Evolutionary conservation across 2,797 vertebrate species (phyloP).

Genomic region (Vespertilio murinus): DNA sequence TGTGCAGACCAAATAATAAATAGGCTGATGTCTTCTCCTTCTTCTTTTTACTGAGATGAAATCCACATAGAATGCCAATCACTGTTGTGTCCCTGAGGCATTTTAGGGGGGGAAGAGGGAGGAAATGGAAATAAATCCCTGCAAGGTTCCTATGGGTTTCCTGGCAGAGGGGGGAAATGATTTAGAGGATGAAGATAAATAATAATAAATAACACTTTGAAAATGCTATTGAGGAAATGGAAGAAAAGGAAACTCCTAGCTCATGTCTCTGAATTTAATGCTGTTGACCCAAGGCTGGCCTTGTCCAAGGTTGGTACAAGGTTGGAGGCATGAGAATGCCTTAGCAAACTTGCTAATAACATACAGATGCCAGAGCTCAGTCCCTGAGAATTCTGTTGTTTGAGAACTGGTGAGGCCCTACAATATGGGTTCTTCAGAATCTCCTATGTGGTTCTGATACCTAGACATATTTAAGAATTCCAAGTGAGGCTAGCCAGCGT

Average conservation of each 20-base stretch:
- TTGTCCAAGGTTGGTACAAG: not conserved
- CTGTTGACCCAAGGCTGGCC: not conserved
- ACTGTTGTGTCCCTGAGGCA: not conserved
- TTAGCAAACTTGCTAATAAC: not conserved
- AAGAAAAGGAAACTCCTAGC: not conserved
- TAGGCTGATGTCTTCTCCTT: not conserved
- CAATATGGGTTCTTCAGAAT: not conserved
- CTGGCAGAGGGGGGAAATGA: not conserved
- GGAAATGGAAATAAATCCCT: not conserved
- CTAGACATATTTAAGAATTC: not conserved
- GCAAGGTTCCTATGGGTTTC: not conserved
- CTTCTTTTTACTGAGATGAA: not conserved
- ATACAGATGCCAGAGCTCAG: not conserved
- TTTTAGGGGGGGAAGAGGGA: not conserved
- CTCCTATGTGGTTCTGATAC: not conserved
- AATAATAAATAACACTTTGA: not conserved
- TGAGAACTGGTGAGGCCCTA: not conserved
- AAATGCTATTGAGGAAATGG: not conserved
- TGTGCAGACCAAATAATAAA: not conserved
- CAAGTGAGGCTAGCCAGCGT: too few species aligned
- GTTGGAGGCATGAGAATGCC: not conserved
- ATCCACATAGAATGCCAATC: not conserved
- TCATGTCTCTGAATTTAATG: not conserved
- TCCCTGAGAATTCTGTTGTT: not conserved
- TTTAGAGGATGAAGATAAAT: not conserved